These are phyloP conservation scores for Thaumetopoea pityocampa DNA, from an alignment of 1,140 invertebrate species.

Conservation along the genomic window DNA sequence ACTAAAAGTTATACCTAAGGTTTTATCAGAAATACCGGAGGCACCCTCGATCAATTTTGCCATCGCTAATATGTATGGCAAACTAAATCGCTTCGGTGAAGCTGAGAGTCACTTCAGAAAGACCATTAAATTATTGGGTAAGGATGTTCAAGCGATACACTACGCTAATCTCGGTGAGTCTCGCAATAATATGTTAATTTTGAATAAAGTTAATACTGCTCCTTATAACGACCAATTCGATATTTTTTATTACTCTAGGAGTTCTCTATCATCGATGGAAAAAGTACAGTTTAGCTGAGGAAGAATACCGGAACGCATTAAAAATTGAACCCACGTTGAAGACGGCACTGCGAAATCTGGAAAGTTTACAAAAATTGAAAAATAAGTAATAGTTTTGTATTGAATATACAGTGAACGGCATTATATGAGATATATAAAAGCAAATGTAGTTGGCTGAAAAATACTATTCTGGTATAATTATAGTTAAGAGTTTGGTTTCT, in stretches of 20 bases:
- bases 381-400: constrained; percentile 14
- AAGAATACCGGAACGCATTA: constrained; percentile 86
- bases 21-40: constrained; percentile 81
- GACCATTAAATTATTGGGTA: constrained; percentile 83
- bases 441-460: constrained; percentile 38
- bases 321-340: constrained; percentile 81
- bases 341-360: constrained; percentile 82
- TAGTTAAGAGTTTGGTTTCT: too few relatives aligned
- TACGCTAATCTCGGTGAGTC: constrained; percentile 89
- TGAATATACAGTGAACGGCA: neutral
- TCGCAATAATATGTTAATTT: too few relatives aligned
- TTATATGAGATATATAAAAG: neutral
- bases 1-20: constrained; percentile 81
- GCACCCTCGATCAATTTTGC: constrained; percentile 89
- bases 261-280: constrained; percentile 96
- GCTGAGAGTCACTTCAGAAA: constrained; percentile 89
- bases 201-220: too few relatives aligned
- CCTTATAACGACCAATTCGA: too few relatives aligned
- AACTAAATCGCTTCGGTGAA: constrained; percentile 83
- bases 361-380: constrained; percentile 42
- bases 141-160: constrained; percentile 81
- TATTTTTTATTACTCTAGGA: constrained; percentile 76
- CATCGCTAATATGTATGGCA: constrained; percentile 92
- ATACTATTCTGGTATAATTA: too few relatives aligned
- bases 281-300: constrained; percentile 83